Evolutionary conservation across 1,140 invertebrate genomes (phyloP), one percentile per base, ranked within the genome.

Genomic region (Tetraneura akinire): DNA sequence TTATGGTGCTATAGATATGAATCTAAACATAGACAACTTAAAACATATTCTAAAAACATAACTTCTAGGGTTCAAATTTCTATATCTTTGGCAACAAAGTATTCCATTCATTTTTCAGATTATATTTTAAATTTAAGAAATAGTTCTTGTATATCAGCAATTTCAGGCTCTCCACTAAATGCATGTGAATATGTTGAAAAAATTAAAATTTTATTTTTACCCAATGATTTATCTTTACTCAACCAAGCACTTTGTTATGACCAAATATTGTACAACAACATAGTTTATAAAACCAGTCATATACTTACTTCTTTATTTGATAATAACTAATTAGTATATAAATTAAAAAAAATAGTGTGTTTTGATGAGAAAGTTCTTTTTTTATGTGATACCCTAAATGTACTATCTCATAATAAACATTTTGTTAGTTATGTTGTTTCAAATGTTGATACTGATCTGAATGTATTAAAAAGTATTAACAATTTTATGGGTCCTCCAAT

Each of bases 1-100:
- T 49, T 49, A 49, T 49, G 47, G 51, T n/a, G 51, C 21, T 53
- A n/a, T 21, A 53, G 18, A 57, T 57, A 23, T 57, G 53, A 57
- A 21, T 57, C 53, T 57, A 57, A 57, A 21, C 21, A 57, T 57
- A 57, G 53, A 57, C 21, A 57, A 57, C 53, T 57, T 57, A 53
- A 53, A 23, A 23, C 21, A 55, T 55, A 55, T 21, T 10, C 6
- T 21, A 55, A 55, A 55, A 55, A 55, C 53, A 55, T 57, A 26
- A 23, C 53, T 23, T 57, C 53, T 23, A 57, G 53, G 23, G 53
- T 57, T 57, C 21, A 57, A 23, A 57, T 26, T 23, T 21, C 53
- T 57, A 57, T 57, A 11, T 57, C 21, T 1, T 57, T 57, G 13
- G n/a, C n/a, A 23, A 57, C 23, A 57, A 57, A 57, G 13, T 57